Conservation (phyloP, 1,140 invertebrate species). For the Physella acuta region DNA sequence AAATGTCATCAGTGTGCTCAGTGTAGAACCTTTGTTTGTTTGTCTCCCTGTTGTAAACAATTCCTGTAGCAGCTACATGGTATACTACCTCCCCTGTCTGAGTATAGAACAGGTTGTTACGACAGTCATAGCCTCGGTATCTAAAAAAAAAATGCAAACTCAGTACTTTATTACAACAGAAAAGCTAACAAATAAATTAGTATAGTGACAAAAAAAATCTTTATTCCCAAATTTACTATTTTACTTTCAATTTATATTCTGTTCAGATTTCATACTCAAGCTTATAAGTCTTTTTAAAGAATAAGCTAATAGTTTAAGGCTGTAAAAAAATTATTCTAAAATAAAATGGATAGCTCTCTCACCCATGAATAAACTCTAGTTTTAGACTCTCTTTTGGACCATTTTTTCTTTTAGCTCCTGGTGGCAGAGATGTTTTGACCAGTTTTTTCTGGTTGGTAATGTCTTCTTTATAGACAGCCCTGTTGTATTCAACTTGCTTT, state of each 20-base stretch:
- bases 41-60: constrained; percentile 54
- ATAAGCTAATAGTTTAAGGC: no score
- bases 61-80: constrained; percentile 59
- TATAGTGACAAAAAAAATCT: no score
- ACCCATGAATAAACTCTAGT: constrained; percentile 59
- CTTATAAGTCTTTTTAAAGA: no score
- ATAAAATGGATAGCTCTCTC: no score
- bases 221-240: no score
- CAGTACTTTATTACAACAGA: background rate
- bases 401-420: constrained; percentile 50
- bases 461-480: constrained; percentile 56
- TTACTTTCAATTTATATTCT: no score
- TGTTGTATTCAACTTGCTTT: constrained; percentile 56
- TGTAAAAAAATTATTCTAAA: no score
- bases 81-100: constrained; percentile 57
- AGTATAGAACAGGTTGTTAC: constrained; percentile 60
- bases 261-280: no score
- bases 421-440: constrained; percentile 42
- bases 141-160: constrained; percentile 34
- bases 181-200: background rate
- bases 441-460: constrained; percentile 44
- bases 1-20: constrained; percentile 60
- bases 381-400: constrained; percentile 54
- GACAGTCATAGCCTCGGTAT: constrained; percentile 61
- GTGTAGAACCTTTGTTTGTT: constrained; percentile 58